phyloP scores from a whole-genome alignment of 2,113 vertebrate genomes.

The Myocastor coypus region DNA sequence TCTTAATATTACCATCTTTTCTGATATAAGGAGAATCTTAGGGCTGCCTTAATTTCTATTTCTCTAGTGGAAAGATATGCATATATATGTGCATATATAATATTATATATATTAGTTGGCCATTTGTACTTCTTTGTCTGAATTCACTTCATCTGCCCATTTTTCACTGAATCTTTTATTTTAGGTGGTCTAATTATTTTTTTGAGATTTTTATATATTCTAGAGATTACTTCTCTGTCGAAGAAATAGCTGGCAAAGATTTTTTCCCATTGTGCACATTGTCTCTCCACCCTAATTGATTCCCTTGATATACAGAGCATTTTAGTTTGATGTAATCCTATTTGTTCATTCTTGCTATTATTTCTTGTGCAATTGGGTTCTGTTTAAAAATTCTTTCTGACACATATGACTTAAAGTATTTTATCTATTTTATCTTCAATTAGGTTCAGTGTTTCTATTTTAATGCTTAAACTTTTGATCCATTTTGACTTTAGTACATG shows the following conservation, averaged over 20 bases:
- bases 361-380: not conserved
- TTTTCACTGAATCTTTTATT: not conserved
- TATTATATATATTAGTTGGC: not conserved
- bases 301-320: not conserved
- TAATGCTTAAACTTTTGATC: not conserved
- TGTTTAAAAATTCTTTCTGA: not conserved
- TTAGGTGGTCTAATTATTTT: not conserved
- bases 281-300: not conserved
- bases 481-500: not conserved
- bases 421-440: not conserved
- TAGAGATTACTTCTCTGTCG: not conserved
- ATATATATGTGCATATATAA: too few relatives aligned
- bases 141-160: not conserved
- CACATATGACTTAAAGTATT: not conserved
- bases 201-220: not conserved
- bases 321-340: not conserved
- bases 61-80: not conserved
- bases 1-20: not conserved
- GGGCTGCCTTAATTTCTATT: not conserved
- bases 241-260: not conserved
- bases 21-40: not conserved
- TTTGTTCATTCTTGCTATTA: not conserved
- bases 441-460: not conserved
- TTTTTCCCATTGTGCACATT: not conserved
- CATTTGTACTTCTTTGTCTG: not conserved